phyloP scores from a whole-genome alignment of 2,797 vertebrate genomes.

The Gallirallus australis region DNA sequence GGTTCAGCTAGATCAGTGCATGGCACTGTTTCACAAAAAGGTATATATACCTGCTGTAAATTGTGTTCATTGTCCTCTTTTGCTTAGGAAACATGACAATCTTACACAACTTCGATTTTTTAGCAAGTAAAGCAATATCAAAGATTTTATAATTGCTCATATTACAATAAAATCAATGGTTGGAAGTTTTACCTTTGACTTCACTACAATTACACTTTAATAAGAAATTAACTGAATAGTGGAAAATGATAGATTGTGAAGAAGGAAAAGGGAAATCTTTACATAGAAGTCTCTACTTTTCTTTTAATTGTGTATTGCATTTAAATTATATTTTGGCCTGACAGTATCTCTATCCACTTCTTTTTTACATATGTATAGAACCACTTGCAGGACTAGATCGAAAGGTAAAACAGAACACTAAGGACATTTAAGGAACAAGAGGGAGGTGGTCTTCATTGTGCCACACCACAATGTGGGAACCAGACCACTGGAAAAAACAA shows the following conservation, averaged over 20 bases:
- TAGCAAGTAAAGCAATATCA: neutral
- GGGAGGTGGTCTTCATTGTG: rapidly evolving
- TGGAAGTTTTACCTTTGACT: neutral
- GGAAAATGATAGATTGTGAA: neutral
- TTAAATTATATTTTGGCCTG: neutral
- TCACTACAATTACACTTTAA: neutral
- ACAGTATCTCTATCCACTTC: neutral
- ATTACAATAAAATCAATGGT: neutral
- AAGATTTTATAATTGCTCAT: neutral
- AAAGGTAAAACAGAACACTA: neutral
- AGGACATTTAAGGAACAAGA: neutral
- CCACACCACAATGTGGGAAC: neutral
- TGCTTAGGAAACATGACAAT: neutral
- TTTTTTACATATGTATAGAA: neutral
- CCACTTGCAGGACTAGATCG: neutral
- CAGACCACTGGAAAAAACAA: neutral
- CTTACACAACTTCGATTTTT: neutral
- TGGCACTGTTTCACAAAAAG: neutral
- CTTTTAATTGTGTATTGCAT: neutral
- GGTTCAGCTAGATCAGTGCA: neutral
- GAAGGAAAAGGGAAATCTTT: neutral
- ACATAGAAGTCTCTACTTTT: neutral
- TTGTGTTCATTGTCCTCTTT: neutral
- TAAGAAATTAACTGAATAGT: neutral
- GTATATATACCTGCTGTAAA: neutral